Conservation (phyloP, 1,140 invertebrate species). For the Drosophila guanche region DNA sequence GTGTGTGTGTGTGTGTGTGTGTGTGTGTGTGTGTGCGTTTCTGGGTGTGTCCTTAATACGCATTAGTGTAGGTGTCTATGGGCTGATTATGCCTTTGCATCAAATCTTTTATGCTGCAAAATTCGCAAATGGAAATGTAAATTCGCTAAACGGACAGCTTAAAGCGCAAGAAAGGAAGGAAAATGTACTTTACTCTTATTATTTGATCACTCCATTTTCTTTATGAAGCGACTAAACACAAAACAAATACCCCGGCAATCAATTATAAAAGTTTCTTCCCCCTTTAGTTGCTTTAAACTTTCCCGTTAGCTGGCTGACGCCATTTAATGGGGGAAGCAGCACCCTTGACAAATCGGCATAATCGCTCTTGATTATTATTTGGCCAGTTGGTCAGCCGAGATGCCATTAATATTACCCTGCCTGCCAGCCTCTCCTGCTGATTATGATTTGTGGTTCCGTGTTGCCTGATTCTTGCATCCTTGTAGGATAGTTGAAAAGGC, state of each 20-base stretch:
- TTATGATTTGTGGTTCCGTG: constrained; percentile 1
- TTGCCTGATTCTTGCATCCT: constrained; percentile 2
- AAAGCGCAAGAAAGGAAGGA: constrained; percentile 24
- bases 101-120: constrained; percentile 27
- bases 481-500: too few relatives aligned
- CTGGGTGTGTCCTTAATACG: constrained; percentile 37
- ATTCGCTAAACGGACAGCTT: constrained; percentile 13
- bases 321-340: constrained; percentile 9
- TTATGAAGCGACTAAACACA: neutral
- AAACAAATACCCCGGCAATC: constrained; percentile 25
- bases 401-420: constrained; percentile 5
- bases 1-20: constrained; percentile 4
- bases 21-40: constrained; percentile 4
- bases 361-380: constrained; percentile 49
- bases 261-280: constrained; percentile 36
- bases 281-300: constrained; percentile 27
- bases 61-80: constrained; percentile 43
- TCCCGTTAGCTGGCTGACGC: constrained; percentile 13
- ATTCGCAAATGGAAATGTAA: constrained; percentile 27
- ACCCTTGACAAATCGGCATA: constrained; percentile 35
- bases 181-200: too few relatives aligned
- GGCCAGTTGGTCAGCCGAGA: constrained; percentile 10
- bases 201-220: neutral
- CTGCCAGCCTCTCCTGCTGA: too few relatives aligned
- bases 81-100: constrained; percentile 49